These are phyloP conservation scores for Addax nasomaculatus DNA, from an alignment of 2,113 vertebrate genomes.

Conservation along the genomic window DNA sequence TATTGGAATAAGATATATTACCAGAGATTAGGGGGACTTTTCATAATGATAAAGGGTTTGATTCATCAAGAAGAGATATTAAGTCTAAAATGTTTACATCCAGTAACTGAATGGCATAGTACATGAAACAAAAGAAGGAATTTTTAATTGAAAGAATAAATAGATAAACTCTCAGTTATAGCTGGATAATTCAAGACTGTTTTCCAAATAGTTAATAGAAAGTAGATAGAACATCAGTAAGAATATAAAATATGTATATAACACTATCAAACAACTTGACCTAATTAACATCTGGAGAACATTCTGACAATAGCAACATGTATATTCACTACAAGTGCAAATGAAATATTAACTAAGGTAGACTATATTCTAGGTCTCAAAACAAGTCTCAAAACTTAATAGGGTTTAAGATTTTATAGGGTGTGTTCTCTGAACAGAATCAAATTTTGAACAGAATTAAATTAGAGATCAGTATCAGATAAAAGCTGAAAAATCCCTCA, in stretches of 20 bases:
- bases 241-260: background rate
- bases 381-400: background rate
- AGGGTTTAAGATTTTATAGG: background rate
- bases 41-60: no score
- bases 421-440: background rate
- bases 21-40: background rate
- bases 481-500: background rate
- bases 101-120: no score
- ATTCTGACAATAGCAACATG: background rate
- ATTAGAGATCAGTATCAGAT: background rate
- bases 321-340: background rate
- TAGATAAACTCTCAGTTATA: background rate
- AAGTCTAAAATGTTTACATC: no score
- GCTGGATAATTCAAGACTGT: background rate
- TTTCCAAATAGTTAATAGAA: background rate
- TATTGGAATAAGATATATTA: background rate
- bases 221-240: background rate
- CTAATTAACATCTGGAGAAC: background rate
- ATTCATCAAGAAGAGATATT: no score
- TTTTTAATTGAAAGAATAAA: background rate
- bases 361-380: background rate
- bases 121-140: background rate
- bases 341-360: background rate
- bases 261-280: background rate
- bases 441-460: background rate